A percentile compares a stretch with the other conserved stretches of the same genome.
Evolutionary conservation across 2,888 invertebrate genomes (phyloP).

Genomic region (Andrena bicolor): DNA sequence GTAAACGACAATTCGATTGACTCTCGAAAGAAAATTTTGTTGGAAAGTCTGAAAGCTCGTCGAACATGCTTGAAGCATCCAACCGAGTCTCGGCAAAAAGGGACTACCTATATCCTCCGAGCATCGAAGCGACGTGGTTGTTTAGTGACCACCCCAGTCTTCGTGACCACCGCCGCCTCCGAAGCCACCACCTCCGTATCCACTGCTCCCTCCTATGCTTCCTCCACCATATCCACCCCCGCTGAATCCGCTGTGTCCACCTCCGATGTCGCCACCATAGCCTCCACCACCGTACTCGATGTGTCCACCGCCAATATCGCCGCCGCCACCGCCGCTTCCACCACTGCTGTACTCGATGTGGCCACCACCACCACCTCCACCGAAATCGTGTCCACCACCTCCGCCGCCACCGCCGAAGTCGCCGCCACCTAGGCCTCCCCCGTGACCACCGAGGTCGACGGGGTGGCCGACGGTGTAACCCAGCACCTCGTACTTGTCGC

Average conservation of each 20-base stretch:
- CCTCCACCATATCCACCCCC: conserved; percentile 54
- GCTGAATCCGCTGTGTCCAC: conserved; percentile 50
- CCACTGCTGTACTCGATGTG: conserved; percentile 61
- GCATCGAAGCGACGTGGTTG: conserved; percentile 31
- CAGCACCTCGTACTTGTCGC: conserved; percentile 89
- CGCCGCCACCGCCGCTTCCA: conserved; percentile 54
- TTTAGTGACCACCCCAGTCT: conserved; percentile 67
- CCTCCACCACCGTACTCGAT: conserved; percentile 52
- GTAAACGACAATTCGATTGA: no score
- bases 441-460: conserved; percentile 78
- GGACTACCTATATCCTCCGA: conserved; percentile 19
- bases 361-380: no score
- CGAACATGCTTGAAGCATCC: conserved; percentile 4
- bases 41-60: neutral
- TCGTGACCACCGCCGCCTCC: conserved; percentile 66
- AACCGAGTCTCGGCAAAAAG: conserved; percentile 8
- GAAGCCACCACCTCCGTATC: conserved; percentile 56
- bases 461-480: conserved; percentile 90
- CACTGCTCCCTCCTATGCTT: conserved; percentile 57
- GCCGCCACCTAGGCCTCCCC: conserved; percentile 69
- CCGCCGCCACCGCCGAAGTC: conserved; percentile 51
- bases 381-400: conserved; percentile 55
- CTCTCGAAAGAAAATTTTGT: no score
- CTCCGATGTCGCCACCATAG: conserved; percentile 37
- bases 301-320: conserved; percentile 61